Percentiles rank a stretch among this genome's conserved stretches.
Evolutionary conservation across 2,113 vertebrate species (phyloP).

Genomic region (Boulengeromyrus knoepffleri): DNA sequence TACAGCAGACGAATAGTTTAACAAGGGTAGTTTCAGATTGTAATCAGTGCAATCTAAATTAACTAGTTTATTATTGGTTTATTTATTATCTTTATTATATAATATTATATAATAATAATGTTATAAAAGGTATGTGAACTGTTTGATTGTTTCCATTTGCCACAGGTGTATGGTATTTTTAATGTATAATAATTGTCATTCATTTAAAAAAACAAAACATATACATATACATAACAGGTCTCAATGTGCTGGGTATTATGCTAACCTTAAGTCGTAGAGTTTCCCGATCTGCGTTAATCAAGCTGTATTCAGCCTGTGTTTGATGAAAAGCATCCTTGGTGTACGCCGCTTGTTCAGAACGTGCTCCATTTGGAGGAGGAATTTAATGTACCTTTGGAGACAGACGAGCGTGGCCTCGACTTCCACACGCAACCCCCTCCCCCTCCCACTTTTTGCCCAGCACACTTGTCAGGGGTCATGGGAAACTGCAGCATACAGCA

Average conservation of each 20-base stretch:
- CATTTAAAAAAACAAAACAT: not conserved
- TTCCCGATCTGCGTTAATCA: not conserved
- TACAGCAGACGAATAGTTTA: not conserved
- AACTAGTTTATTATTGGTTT: not conserved
- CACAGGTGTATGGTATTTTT: not conserved
- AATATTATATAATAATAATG: no score
- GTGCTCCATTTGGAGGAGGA: not conserved
- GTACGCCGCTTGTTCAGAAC: not conserved
- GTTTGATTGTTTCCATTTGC: not conserved
- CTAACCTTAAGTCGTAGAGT: not conserved
- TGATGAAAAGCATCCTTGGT: not conserved
- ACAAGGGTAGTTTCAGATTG: not conserved
- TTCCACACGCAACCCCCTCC: not conserved
- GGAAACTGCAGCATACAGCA: constrained; percentile 41
- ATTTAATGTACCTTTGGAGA: not conserved
- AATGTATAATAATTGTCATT: not conserved
- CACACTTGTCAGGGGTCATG: constrained; percentile 36
- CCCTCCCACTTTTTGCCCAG: constrained; percentile 20
- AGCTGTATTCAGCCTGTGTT: not conserved
- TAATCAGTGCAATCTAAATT: not conserved
- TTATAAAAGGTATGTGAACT: not conserved
- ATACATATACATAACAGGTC: not conserved
- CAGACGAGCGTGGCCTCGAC: not conserved
- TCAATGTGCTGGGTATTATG: not conserved
- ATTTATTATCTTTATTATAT: not conserved